These are phyloP conservation scores for Scylla paramamosain DNA, from an alignment of 1,140 invertebrate genomes.

Conservation along the genomic window DNA sequence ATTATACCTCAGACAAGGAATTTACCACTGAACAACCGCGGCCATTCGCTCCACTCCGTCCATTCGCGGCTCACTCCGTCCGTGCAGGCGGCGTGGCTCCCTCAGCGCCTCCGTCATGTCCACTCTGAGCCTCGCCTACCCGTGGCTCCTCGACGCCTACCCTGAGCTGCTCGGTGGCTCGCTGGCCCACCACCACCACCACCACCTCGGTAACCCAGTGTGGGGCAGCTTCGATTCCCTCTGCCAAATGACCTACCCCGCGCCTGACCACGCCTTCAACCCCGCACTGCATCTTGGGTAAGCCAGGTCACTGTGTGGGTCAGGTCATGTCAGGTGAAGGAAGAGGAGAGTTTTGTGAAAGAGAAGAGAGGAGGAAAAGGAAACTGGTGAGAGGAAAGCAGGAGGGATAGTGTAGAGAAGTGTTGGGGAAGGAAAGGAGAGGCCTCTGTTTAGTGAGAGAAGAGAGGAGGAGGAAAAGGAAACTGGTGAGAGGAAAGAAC, in stretches of 20 bases:
- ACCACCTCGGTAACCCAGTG: conserved; percentile 52
- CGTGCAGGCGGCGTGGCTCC: neutral
- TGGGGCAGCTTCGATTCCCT: conserved; percentile 73
- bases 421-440: too few relatives aligned
- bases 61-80: too few relatives aligned
- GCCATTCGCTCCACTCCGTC: too few relatives aligned
- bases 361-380: too few relatives aligned
- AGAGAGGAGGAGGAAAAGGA: too few relatives aligned
- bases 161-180: conserved; percentile 72
- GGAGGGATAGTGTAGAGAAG: too few relatives aligned
- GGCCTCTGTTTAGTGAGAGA: too few relatives aligned
- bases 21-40: too few relatives aligned
- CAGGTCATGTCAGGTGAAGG: neutral
- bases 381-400: too few relatives aligned
- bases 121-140: conserved; percentile 69
- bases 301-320: neutral
- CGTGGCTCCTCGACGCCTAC: conserved; percentile 76
- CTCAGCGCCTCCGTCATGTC: conserved; percentile 48
- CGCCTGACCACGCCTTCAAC: conserved; percentile 46
- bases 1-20: too few relatives aligned
- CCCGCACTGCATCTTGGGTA: conserved; percentile 60
- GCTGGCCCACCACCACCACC: conserved; percentile 50
- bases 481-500: too few relatives aligned
- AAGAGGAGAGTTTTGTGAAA: too few relatives aligned
- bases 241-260: conserved; percentile 64